These are phyloP conservation scores for Anarrhichthys ocellatus DNA, from an alignment of 2,113 vertebrate genomes.

Conservation along the genomic window DNA sequence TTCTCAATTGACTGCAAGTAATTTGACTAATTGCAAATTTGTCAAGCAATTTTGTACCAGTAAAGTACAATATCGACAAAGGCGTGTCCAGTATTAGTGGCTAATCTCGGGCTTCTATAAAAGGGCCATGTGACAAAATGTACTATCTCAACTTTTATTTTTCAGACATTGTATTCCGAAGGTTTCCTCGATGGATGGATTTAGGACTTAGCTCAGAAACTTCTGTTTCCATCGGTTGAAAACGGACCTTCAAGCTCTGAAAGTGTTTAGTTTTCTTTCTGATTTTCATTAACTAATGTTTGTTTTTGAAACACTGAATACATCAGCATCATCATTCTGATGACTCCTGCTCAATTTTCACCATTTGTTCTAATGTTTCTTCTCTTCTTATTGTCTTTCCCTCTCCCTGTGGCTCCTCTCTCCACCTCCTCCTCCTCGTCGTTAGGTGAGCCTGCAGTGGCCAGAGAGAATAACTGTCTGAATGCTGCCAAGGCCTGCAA, in stretches of 20 bases:
- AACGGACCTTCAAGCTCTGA: background rate
- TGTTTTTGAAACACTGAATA: background rate
- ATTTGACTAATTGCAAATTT: background rate
- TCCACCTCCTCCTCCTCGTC: background rate
- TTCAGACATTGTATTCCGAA: no score
- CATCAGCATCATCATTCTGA: no score
- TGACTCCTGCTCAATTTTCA: background rate
- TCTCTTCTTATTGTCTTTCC: background rate
- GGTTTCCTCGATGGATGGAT: background rate
- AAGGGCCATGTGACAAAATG: background rate
- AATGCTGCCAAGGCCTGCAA: constrained; percentile 98
- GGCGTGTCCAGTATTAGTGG: no score
- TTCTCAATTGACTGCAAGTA: background rate
- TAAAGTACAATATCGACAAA: no score
- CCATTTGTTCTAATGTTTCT: background rate
- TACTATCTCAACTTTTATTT: no score
- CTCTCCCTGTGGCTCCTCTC: background rate
- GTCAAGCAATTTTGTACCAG: background rate
- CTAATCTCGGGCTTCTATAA: background rate
- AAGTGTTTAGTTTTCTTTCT: background rate
- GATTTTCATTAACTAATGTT: background rate
- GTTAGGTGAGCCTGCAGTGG: constrained; percentile 89
- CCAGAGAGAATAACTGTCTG: constrained; percentile 96
- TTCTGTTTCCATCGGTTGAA: background rate
- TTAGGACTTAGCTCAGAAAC: background rate